phyloP scores from a whole-genome alignment of 2,888 invertebrate genomes.

The Cheilosia vulpina region DNA sequence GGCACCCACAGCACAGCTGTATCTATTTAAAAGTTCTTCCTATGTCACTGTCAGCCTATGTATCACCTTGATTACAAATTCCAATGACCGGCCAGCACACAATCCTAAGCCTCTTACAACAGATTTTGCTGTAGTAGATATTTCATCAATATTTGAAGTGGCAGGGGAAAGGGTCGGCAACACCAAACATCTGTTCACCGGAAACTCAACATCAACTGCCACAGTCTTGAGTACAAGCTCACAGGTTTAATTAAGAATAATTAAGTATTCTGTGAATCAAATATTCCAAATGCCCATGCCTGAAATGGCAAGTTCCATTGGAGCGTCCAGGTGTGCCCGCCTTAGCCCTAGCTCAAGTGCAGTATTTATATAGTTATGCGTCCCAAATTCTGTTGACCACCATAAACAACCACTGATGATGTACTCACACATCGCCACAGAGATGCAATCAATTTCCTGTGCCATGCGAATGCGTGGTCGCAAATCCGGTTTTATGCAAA shows the following conservation, averaged over 20 bases:
- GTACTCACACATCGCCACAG: conserved; percentile 8
- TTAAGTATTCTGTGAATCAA: conserved; percentile 30
- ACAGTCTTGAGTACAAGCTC: conserved; percentile 13
- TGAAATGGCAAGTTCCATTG: conserved; percentile 35
- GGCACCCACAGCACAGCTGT: no score
- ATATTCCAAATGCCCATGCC: conserved; percentile 18
- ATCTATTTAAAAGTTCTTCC: no score
- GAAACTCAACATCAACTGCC: neutral
- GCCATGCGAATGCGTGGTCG: conserved; percentile 21
- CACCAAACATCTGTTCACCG: neutral
- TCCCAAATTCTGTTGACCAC: conserved; percentile 25
- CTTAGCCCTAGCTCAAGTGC: neutral
- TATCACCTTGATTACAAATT: neutral
- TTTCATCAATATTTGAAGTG: conserved; percentile 23
- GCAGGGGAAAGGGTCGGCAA: neutral
- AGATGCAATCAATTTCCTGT: conserved; percentile 42
- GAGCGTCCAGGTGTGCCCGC: conserved; percentile 29
- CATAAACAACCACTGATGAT: conserved; percentile 14
- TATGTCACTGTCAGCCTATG: neutral
- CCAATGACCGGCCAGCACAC: neutral
- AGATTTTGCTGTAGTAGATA: neutral
- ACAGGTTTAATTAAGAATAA: conserved; percentile 40
- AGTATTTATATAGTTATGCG: conserved; percentile 12
- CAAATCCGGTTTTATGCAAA: conserved; percentile 57
- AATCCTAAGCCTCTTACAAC: conserved; percentile 1